Percentiles rank a stretch among this genome's conserved stretches.
Evolutionary conservation across 2,113 vertebrate species (phyloP).

Genomic region (Corythoichthys haematopterus): DNA sequence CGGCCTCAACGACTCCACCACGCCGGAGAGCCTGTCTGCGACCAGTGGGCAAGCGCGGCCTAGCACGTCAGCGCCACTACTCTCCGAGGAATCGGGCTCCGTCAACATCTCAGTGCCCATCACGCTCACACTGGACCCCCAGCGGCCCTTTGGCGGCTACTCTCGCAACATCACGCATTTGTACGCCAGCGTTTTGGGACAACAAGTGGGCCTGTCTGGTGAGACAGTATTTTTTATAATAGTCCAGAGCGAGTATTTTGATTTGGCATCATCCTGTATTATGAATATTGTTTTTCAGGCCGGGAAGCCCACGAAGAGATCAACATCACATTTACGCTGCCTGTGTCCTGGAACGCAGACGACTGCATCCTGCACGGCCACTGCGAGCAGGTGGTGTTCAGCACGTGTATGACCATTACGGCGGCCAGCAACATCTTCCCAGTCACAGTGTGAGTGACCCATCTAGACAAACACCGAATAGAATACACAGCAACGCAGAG

Average conservation of each 20-base stretch:
- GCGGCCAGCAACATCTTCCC: conserved; percentile 86
- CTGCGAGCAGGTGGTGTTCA: conserved; percentile 95
- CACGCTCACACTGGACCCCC: conserved; percentile 89
- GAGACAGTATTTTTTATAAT: conserved; percentile 16
- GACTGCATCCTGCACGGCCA: conserved; percentile 91
- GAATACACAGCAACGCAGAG: not conserved
- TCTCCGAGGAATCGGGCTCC: conserved; percentile 85
- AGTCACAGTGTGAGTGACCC: conserved; percentile 87
- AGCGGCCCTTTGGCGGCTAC: conserved; percentile 87
- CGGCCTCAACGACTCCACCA: conserved; percentile 85
- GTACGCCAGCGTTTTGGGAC: conserved; percentile 85
- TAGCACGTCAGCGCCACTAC: conserved; percentile 82
- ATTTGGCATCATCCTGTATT: not conserved
- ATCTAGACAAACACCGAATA: not conserved
- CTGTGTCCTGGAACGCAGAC: conserved; percentile 89
- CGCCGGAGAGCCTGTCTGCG: conserved; percentile 83
- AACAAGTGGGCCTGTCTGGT: conserved; percentile 92
- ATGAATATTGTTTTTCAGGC: conserved; percentile 64
- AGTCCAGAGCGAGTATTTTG: not conserved
- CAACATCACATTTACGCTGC: conserved; percentile 94
- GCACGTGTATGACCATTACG: conserved; percentile 91
- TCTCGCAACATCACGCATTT: conserved; percentile 94
- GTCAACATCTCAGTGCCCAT: conserved; percentile 93
- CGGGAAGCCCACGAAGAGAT: conserved; percentile 93
- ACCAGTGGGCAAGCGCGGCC: conserved; percentile 83